phyloP scores from a whole-genome alignment of 2,888 invertebrate species.

The Coremacera marginata region DNA sequence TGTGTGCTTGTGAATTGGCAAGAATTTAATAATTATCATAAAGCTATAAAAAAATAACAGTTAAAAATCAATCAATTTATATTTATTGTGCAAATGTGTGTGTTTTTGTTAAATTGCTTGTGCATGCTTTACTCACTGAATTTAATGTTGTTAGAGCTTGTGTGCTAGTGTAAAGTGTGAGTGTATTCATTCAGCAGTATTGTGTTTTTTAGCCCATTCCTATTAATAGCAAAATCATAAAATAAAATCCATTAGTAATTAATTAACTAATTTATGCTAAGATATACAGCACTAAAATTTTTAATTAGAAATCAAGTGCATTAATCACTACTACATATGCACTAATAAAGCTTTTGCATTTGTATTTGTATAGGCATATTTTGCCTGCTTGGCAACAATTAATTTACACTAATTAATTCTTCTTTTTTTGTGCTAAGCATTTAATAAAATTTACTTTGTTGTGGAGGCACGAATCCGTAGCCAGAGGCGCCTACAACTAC shows the following conservation, averaged over 20 bases:
- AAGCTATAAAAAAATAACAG: background rate
- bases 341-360: slow-evolving; percentile 61
- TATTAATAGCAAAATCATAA: slow-evolving; percentile 29
- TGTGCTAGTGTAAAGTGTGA: background rate
- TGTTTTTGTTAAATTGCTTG: background rate
- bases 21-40: background rate
- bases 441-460: slow-evolving; percentile 59
- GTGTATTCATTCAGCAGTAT: background rate
- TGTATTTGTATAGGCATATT: slow-evolving; percentile 12
- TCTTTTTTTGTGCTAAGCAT: slow-evolving; percentile 20
- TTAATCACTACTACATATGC: slow-evolving; percentile 52
- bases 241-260: background rate
- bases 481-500: slow-evolving; percentile 87
- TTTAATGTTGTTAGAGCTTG: background rate
- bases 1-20: background rate
- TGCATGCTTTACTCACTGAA: background rate
- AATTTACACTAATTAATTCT: background rate
- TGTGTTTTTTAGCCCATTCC: background rate
- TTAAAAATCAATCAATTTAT: background rate
- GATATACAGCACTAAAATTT: slow-evolving; percentile 3
- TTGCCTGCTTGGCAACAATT: background rate
- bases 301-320: background rate
- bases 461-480: slow-evolving; percentile 86
- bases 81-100: background rate
- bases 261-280: slow-evolving; percentile 16